Evolutionary conservation across 1,140 invertebrate genomes (phyloP).

Genomic region (Aplysia californica): DNA sequence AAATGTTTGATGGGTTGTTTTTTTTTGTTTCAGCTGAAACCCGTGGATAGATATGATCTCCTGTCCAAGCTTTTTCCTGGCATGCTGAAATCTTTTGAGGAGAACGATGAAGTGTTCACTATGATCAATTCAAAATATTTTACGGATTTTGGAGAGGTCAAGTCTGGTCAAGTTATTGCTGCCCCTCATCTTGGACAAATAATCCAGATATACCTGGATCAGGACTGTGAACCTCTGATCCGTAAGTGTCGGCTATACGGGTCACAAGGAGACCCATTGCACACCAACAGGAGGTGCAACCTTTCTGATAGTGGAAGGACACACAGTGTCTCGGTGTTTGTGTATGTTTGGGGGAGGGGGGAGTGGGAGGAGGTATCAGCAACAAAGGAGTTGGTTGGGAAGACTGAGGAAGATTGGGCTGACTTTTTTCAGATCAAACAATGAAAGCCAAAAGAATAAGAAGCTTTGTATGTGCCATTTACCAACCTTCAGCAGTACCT

Average conservation of each 20-base stretch:
- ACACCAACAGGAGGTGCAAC: background rate
- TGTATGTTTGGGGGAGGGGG: no score
- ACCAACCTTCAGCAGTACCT: no score
- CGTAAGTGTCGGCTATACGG: no score
- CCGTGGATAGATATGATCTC: background rate
- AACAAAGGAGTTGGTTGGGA: no score
- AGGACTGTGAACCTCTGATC: background rate
- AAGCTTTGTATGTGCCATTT: no score
- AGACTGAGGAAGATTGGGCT: background rate
- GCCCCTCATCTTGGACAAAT: conserved; percentile 24
- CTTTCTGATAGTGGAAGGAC: background rate
- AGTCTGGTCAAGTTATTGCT: background rate
- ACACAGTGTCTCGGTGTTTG: background rate
- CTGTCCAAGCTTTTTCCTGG: background rate
- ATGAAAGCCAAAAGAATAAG: no score
- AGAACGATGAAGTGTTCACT: background rate
- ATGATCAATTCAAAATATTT: no score
- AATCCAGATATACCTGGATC: background rate
- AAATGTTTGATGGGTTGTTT: background rate
- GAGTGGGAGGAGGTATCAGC: no score
- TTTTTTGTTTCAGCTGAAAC: background rate
- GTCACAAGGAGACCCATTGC: no score
- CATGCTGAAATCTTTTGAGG: background rate
- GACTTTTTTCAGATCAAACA: no score
- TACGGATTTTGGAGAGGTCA: background rate